Evolutionary conservation across 2,888 invertebrate genomes (phyloP).

Genomic region (Dynastes hyllus): DNA sequence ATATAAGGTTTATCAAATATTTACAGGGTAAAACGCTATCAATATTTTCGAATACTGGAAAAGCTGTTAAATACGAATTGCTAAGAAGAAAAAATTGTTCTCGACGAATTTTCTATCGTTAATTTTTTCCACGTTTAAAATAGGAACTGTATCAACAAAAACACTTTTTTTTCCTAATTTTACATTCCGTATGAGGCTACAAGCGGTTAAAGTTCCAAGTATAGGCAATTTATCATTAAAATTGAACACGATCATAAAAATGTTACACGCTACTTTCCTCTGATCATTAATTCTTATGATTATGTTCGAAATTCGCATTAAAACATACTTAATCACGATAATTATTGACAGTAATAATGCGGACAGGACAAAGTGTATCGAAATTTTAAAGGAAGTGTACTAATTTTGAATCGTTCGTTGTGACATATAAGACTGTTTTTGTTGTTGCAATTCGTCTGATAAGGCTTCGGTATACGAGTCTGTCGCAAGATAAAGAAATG

Average conservation of each 20-base stretch:
- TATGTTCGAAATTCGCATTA: slow-evolving; percentile 18
- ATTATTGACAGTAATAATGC: slow-evolving; percentile 26
- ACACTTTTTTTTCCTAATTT: too few relatives aligned
- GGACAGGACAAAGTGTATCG: not conserved
- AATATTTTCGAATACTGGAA: too few relatives aligned
- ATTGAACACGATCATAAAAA: slow-evolving; percentile 19
- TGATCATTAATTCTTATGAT: not conserved
- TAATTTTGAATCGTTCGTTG: slow-evolving; percentile 10
- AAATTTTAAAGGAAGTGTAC: slow-evolving; percentile 9
- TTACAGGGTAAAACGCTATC: too few relatives aligned
- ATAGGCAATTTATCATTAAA: not conserved
- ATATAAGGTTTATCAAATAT: too few relatives aligned
- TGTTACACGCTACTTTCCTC: slow-evolving; percentile 17
- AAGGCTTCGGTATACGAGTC: not conserved
- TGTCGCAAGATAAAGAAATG: not conserved
- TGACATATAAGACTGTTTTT: slow-evolving; percentile 11
- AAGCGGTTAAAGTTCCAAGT: not conserved
- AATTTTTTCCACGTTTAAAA: too few relatives aligned
- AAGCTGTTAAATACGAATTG: too few relatives aligned
- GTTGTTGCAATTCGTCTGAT: slow-evolving; percentile 2
- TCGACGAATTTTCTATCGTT: too few relatives aligned
- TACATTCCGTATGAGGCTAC: too few relatives aligned
- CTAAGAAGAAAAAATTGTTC: too few relatives aligned
- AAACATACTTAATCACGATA: slow-evolving; percentile 29
- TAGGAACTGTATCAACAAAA: too few relatives aligned